These are phyloP conservation scores for Tenthredo scrophulariae DNA, from an alignment of 2,888 invertebrate species.

Conservation along the genomic window DNA sequence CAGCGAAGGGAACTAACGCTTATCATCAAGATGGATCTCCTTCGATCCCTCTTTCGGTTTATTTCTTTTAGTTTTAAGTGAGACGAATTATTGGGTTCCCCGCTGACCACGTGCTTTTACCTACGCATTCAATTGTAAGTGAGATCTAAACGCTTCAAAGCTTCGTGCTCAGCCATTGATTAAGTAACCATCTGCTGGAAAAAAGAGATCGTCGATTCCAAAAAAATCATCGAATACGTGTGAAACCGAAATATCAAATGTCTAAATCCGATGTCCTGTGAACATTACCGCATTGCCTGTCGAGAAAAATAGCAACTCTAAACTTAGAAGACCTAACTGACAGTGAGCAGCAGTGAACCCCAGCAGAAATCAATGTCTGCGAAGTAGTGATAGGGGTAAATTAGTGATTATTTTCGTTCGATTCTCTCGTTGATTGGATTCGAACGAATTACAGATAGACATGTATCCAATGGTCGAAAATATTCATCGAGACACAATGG, in stretches of 20 bases:
- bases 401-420: neutral
- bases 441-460: neutral
- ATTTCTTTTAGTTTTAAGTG: slow-evolving; percentile 26
- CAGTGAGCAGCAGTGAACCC: neutral
- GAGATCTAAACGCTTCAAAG: slow-evolving; percentile 28
- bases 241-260: neutral
- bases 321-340: slow-evolving; percentile 30
- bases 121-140: slow-evolving; percentile 22
- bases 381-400: neutral
- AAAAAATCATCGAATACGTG: neutral
- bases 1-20: neutral
- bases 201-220: neutral
- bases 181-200: neutral
- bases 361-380: neutral
- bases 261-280: neutral
- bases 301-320: neutral
- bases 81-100: slow-evolving; percentile 32
- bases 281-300: neutral
- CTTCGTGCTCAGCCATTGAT: slow-evolving; percentile 1
- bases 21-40: slow-evolving; percentile 41
- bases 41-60: neutral
- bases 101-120: neutral
- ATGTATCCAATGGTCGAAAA: neutral
- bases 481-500: neutral
- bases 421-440: neutral